phyloP scores from a whole-genome alignment of 2,888 invertebrate species.

The Formica aserva region DNA sequence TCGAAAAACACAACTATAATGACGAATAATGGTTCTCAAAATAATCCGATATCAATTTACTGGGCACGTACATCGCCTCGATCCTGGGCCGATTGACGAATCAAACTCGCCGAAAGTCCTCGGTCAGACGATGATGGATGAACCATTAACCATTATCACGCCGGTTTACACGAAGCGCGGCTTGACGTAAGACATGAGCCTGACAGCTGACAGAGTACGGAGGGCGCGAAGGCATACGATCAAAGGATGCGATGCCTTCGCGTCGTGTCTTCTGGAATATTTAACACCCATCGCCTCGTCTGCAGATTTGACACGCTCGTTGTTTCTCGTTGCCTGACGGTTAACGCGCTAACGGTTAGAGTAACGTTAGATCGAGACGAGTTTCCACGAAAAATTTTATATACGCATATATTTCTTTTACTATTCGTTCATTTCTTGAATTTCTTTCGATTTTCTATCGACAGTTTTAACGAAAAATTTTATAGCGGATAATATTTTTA shows the following conservation, averaged over 20 bases:
- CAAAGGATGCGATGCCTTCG: constrained; percentile 68
- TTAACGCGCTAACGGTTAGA: constrained; percentile 53
- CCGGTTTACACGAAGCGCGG: constrained; percentile 38
- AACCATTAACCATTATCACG: constrained; percentile 65
- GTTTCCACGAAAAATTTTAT: background rate
- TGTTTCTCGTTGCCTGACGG: constrained; percentile 57
- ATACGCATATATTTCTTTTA: background rate
- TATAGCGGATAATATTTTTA: background rate
- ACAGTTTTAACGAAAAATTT: background rate
- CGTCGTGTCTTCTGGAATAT: constrained; percentile 78
- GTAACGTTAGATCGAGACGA: background rate
- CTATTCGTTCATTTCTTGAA: background rate
- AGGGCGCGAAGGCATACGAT: constrained; percentile 71
- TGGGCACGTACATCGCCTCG: background rate
- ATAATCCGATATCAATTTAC: background rate
- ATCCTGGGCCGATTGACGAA: constrained; percentile 58
- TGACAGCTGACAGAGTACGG: constrained; percentile 71
- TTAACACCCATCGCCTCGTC: constrained; percentile 71
- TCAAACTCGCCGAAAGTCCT: constrained; percentile 57
- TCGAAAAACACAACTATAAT: too few relatives aligned
- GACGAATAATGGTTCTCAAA: background rate
- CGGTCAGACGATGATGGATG: constrained; percentile 68
- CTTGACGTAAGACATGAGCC: constrained; percentile 63
- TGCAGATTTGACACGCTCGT: constrained; percentile 62
- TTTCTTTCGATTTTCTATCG: background rate